Conservation (phyloP, 2,113 vertebrate species). For the Pleuronectes platessa region DNA sequence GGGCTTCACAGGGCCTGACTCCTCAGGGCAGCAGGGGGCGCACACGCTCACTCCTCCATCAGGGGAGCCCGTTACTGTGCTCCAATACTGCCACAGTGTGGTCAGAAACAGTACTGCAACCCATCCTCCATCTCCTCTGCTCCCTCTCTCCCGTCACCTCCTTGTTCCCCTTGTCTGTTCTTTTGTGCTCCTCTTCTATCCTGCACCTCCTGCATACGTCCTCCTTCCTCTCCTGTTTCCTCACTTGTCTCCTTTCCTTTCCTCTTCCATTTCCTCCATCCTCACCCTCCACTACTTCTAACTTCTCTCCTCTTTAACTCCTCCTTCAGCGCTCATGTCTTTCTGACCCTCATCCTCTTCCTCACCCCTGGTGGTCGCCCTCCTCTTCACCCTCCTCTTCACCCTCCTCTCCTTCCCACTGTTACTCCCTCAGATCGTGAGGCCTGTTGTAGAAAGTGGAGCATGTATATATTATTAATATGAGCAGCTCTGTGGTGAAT, state of each 20-base stretch:
- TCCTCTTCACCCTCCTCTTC: background rate
- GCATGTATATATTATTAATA: constrained; percentile 64
- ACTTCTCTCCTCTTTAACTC: too few species aligned
- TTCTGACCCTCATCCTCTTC: too few species aligned
- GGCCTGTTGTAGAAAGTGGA: constrained; percentile 55
- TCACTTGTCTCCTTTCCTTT: too few species aligned
- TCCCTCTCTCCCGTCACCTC: background rate
- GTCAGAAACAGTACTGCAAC: background rate
- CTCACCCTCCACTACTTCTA: too few species aligned
- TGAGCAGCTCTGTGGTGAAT: constrained; percentile 49
- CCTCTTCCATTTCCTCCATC: background rate
- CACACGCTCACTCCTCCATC: background rate
- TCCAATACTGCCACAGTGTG: constrained; percentile 62
- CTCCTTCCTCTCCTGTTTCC: too few species aligned
- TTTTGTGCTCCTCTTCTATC: too few species aligned
- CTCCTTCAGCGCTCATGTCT: too few species aligned
- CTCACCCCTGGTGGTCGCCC: background rate
- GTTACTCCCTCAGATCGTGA: background rate
- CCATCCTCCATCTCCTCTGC: background rate
- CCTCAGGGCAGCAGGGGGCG: background rate
- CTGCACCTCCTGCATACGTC: too few species aligned
- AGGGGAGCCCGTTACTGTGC: background rate
- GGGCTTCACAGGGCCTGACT: background rate
- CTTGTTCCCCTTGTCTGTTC: too few species aligned
- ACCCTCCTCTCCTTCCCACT: background rate